phyloP scores from a whole-genome alignment of 2,113 vertebrate species.

The Eptesicus fuscus region DNA sequence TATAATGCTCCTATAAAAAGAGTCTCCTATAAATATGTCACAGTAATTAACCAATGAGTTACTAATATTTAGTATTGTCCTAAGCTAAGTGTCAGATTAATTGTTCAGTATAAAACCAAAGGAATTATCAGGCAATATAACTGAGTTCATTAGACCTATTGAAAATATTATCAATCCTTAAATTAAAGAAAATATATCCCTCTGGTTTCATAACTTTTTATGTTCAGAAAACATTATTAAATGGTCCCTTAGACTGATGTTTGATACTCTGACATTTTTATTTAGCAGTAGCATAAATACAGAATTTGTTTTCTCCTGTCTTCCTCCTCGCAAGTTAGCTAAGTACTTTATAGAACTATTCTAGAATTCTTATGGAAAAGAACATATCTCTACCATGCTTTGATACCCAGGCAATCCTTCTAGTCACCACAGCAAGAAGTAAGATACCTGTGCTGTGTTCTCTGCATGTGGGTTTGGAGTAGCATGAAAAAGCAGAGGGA shows the following conservation, averaged over 20 bases:
- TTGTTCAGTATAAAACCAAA: background rate
- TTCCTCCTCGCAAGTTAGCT: background rate
- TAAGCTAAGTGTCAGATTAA: background rate
- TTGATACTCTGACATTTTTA: background rate
- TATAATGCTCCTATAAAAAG: background rate
- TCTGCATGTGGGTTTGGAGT: background rate
- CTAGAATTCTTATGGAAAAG: background rate
- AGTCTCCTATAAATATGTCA: background rate
- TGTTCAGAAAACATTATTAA: background rate
- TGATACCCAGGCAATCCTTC: background rate
- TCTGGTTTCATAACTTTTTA: constrained; percentile 20
- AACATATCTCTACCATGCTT: background rate
- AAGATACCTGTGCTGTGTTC: background rate
- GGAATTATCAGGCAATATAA: background rate
- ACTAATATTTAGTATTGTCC: background rate
- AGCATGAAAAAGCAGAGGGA: background rate
- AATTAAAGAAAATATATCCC: background rate
- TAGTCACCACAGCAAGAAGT: background rate
- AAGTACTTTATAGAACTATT: background rate
- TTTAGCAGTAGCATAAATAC: background rate
- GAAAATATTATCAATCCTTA: background rate
- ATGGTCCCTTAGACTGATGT: background rate
- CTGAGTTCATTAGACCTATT: background rate
- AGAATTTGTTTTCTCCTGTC: background rate
- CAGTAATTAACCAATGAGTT: background rate